Evolutionary conservation across 2,888 invertebrate species (phyloP).

Genomic region (Drosophila falleni): DNA sequence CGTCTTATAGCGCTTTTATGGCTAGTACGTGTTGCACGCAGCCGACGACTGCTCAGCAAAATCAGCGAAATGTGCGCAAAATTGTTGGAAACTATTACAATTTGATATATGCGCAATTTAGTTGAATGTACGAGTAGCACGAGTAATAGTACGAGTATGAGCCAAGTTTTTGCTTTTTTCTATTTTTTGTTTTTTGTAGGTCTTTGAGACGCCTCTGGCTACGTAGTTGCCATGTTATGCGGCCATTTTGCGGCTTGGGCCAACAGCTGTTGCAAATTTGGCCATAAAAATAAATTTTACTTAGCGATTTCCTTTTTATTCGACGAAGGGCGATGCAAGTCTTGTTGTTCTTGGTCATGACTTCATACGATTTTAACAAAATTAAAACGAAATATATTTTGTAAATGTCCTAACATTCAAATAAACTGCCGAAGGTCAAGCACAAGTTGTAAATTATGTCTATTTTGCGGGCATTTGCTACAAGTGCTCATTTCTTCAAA

Average conservation of each 20-base stretch:
- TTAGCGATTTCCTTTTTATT: conserved; percentile 63
- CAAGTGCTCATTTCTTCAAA: not conserved
- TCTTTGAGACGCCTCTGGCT: conserved; percentile 8
- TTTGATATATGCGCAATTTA: conserved; percentile 76
- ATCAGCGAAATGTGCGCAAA: conserved; percentile 70
- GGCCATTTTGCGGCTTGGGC: conserved; percentile 65
- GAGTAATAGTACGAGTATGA: not conserved
- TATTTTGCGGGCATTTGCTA: not conserved
- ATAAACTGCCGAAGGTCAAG: conserved; percentile 47
- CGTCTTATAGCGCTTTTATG: conserved; percentile 58
- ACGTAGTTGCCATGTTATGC: conserved; percentile 61
- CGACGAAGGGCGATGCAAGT: conserved; percentile 15
- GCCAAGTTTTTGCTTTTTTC: conserved; percentile 28
- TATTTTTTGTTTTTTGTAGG: conserved; percentile 9
- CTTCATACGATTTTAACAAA: conserved; percentile 63
- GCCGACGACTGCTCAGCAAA: conserved; percentile 45
- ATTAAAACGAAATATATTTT: conserved; percentile 60
- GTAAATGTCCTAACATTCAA: conserved; percentile 31
- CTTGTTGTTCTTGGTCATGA: conserved; percentile 17
- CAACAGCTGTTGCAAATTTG: conserved; percentile 73
- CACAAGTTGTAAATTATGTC: conserved; percentile 11
- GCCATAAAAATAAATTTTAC: conserved; percentile 72
- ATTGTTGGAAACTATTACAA: conserved; percentile 74
- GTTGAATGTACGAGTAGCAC: conserved; percentile 64
- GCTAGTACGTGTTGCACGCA: conserved; percentile 71